Evolutionary conservation across 2,113 vertebrate genomes (phyloP).

Genomic region (Lamprotornis superbus): DNA sequence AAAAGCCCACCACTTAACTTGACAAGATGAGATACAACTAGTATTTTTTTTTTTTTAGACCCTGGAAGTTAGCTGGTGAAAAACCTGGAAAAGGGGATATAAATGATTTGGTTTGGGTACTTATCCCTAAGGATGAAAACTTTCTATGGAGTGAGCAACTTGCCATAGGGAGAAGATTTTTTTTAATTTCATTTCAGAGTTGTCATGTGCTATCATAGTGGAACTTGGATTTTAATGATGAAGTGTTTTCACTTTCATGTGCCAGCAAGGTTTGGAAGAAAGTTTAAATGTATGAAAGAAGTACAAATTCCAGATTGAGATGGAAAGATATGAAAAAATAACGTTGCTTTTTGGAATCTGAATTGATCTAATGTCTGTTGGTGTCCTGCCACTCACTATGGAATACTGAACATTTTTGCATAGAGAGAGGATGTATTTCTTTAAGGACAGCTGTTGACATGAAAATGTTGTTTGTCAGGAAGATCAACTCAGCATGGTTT

Average conservation of each 20-base stretch:
- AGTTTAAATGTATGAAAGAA: not conserved
- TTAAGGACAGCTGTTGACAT: not conserved
- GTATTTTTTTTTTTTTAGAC: not conserved
- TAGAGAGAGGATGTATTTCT: not conserved
- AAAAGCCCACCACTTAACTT: not conserved
- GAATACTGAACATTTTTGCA: not conserved
- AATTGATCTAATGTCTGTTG: not conserved
- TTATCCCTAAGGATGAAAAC: not conserved
- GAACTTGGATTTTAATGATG: not conserved
- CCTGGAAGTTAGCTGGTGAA: not conserved
- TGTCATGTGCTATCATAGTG: not conserved
- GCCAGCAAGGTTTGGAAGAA: not conserved
- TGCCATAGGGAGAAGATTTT: not conserved
- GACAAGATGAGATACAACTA: not conserved
- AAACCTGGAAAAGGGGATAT: not conserved
- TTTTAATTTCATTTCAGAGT: not conserved
- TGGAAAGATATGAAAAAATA: not conserved
- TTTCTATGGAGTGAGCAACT: not conserved
- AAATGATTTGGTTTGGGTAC: not conserved
- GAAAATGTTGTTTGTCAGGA: not conserved
- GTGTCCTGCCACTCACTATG: not conserved
- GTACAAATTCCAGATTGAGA: not conserved
- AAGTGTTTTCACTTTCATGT: not conserved
- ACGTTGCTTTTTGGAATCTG: not conserved
- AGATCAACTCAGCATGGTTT: not conserved